Evolutionary conservation across 2,888 invertebrate species (phyloP).

Genomic region (Acanthococcus lagerstroemiae): DNA sequence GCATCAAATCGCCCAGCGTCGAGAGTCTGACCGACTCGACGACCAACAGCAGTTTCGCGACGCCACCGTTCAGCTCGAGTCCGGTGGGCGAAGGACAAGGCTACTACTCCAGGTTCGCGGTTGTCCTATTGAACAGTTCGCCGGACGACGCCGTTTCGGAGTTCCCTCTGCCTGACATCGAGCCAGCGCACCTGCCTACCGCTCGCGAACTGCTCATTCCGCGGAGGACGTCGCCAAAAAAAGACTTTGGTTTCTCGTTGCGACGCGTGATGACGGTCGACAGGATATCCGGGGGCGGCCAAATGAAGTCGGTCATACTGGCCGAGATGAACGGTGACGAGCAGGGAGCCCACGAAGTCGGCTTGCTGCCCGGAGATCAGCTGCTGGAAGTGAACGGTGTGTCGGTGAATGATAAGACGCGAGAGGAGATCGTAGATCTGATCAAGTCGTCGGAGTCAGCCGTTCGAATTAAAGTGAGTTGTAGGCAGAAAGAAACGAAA

Average conservation of each 20-base stretch:
- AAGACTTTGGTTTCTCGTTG: conserved; percentile 89
- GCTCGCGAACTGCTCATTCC: conserved; percentile 66
- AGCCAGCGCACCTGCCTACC: conserved; percentile 54
- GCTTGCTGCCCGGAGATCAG: conserved; percentile 87
- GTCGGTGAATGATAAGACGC: conserved; percentile 69
- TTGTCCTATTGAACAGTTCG: conserved; percentile 30
- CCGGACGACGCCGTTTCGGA: conserved; percentile 55
- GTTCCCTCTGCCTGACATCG: conserved; percentile 60
- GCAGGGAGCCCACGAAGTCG: conserved; percentile 54
- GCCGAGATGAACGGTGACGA: conserved; percentile 53
- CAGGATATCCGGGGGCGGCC: conserved; percentile 41
- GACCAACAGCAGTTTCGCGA: conserved; percentile 76
- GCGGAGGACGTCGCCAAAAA: conserved; percentile 69
- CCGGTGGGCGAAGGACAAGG: conserved; percentile 79
- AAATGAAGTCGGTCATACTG: conserved; percentile 62
- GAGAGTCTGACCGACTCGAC: conserved; percentile 73
- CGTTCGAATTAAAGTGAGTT: conserved; percentile 71
- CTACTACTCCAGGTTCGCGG: conserved; percentile 44
- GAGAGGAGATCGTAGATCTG: conserved; percentile 88
- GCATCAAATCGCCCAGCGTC: conserved; percentile 52
- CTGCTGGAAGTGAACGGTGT: conserved; percentile 63
- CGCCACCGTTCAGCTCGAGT: conserved; percentile 74
- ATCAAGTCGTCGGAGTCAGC: conserved; percentile 75
- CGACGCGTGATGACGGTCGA: conserved; percentile 77
- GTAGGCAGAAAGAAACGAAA: no score